Conservation (phyloP, 2,113 vertebrate species). For the Oryzias celebensis region DNA sequence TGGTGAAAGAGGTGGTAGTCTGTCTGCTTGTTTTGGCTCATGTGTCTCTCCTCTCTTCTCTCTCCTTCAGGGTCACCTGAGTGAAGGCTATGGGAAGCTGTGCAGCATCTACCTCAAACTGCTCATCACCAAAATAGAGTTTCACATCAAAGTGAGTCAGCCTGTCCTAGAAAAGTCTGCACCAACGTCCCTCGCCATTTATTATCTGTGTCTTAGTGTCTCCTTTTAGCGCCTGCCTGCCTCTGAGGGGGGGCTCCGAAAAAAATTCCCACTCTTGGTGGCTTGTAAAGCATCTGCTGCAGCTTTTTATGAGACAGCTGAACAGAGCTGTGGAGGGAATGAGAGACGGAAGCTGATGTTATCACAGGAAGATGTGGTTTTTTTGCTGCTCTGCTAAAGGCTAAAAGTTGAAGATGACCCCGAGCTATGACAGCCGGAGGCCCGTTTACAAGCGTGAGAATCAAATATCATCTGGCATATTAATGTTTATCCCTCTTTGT, state of each 20-base stretch:
- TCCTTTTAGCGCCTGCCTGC: conserved; percentile 50
- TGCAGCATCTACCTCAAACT: conserved; percentile 99
- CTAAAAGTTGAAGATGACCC: not conserved
- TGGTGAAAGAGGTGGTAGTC: too few relatives aligned
- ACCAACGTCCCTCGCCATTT: conserved; percentile 47
- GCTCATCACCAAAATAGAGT: conserved; percentile 99
- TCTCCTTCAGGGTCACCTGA: conserved; percentile 86
- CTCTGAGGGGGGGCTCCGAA: conserved; percentile 34
- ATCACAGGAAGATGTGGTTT: conserved; percentile 30
- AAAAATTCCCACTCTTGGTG: conserved; percentile 47
- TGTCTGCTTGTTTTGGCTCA: too few relatives aligned
- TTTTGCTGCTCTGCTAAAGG: conserved; percentile 1
- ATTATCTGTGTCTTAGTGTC: conserved; percentile 49
- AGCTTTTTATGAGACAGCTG: conserved; percentile 45
- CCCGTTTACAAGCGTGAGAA: not conserved
- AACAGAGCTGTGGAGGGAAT: conserved; percentile 8
- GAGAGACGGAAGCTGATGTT: not conserved
- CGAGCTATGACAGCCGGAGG: not conserved
- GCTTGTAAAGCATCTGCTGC: conserved; percentile 46
- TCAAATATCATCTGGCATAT: not conserved
- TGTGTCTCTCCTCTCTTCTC: not conserved
- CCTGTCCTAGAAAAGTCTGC: conserved; percentile 48
- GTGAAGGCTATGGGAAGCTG: conserved; percentile 93
- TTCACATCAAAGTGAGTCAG: conserved; percentile 93
- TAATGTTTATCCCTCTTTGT: conserved; percentile 7